Conservation (phyloP, 1,140 invertebrate genomes). For the Formica exsecta region DNA sequence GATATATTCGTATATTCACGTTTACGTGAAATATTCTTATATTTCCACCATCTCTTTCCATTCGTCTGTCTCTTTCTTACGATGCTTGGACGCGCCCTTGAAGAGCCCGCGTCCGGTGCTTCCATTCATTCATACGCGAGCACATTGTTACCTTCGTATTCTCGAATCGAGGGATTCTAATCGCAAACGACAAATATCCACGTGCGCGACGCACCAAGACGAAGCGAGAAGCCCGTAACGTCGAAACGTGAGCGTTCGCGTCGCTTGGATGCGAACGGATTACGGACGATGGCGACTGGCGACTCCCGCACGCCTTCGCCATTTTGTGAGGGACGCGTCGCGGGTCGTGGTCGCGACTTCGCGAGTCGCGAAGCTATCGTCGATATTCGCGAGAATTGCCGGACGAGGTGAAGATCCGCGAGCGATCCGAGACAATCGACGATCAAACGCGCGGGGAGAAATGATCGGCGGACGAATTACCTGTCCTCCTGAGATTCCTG, state of each 20-base stretch:
- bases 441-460: conserved; percentile 14
- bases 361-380: conserved; percentile 11
- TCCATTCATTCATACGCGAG: conserved; percentile 70
- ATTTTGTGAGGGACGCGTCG: conserved; percentile 74
- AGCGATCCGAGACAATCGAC: conserved; percentile 25
- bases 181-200: conserved; percentile 19
- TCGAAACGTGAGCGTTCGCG: conserved; percentile 43
- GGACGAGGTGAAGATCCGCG: background rate
- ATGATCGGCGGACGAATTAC: conserved; percentile 75
- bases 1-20: background rate
- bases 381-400: conserved; percentile 24
- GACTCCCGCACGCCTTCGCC: conserved; percentile 67
- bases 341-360: background rate
- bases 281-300: conserved; percentile 49
- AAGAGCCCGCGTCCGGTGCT: conserved; percentile 75
- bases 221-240: background rate
- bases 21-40: too few species aligned
- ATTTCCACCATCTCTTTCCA: conserved; percentile 42
- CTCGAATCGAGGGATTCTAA: background rate
- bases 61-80: conserved; percentile 9
- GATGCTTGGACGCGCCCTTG: conserved; percentile 77
- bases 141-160: background rate
- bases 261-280: conserved; percentile 76
- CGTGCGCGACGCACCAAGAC: background rate
- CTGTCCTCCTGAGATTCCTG: conserved; percentile 85